Evolutionary conservation across 2,888 invertebrate species (phyloP).

Genomic region (Pemphredon lugubris): DNA sequence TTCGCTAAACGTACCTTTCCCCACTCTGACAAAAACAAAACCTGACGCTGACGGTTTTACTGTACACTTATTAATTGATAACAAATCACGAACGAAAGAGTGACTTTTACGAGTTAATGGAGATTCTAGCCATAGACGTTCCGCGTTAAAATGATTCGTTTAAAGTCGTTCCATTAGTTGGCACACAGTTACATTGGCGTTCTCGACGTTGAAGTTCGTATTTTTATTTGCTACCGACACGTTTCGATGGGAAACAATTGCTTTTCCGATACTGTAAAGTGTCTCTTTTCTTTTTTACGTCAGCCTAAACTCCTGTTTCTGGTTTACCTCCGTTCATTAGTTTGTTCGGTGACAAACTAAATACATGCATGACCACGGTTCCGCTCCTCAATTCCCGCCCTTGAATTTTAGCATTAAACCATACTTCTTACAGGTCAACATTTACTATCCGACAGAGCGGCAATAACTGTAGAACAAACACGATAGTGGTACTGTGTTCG

Average conservation of each 20-base stretch:
- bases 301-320: neutral
- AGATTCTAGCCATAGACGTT: neutral
- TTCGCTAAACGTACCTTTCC: conserved; percentile 53
- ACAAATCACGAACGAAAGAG: neutral
- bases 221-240: conserved; percentile 4
- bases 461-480: conserved; percentile 51
- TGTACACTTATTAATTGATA: neutral
- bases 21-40: conserved; percentile 30
- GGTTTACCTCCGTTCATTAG: neutral
- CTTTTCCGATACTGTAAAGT: neutral
- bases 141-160: neutral
- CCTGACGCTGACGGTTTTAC: conserved; percentile 20
- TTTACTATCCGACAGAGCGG: conserved; percentile 62
- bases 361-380: conserved; percentile 35
- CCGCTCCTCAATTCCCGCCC: conserved; percentile 12
- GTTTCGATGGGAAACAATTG: neutral
- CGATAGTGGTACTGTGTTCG: conserved; percentile 44
- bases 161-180: neutral
- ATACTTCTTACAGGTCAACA: conserved; percentile 79
- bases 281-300: neutral
- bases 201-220: neutral
- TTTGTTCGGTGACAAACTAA: neutral
- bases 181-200: neutral
- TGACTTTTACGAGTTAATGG: neutral
- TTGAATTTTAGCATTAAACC: conserved; percentile 73